Percentiles rank a stretch among this genome's conserved stretches.
These are phyloP conservation scores for Cassiopea xamachana DNA, from an alignment of 30 jellyfish, hydroid and myxozoan genomes.

Conservation along the genomic window DNA sequence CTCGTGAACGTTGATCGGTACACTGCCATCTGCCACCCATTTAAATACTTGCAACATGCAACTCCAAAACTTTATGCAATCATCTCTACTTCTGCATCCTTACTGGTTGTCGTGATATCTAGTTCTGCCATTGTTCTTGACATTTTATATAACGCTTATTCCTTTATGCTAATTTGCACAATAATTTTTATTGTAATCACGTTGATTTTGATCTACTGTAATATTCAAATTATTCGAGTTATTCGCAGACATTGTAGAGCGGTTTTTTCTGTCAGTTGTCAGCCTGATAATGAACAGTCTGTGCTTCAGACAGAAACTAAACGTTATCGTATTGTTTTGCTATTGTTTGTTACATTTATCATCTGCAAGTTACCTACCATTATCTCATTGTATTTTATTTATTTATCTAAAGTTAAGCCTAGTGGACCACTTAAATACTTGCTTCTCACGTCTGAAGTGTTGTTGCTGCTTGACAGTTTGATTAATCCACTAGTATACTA, in stretches of 20 bases:
- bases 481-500: constrained; percentile 22
- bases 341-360: background rate
- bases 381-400: no score
- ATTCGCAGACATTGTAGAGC: background rate
- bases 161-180: background rate
- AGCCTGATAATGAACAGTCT: background rate
- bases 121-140: background rate
- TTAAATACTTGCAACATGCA: background rate
- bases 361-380: background rate
- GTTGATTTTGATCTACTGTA: background rate
- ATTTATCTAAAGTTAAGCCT: background rate
- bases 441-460: background rate
- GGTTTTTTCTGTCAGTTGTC: background rate
- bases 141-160: background rate
- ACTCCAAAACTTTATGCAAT: background rate
- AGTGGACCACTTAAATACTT: background rate
- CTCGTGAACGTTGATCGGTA: background rate
- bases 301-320: background rate
- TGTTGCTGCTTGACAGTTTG: constrained; percentile 8
- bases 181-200: background rate
- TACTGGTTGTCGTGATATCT: background rate
- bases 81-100: no score
- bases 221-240: background rate
- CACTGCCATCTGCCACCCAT: constrained; percentile 4
- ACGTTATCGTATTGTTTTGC: background rate